Evolutionary conservation across 2,888 invertebrate species (phyloP), one percentile per base, ranked within the genome.

Genomic region (Callyntrura guangdongensis): DNA sequence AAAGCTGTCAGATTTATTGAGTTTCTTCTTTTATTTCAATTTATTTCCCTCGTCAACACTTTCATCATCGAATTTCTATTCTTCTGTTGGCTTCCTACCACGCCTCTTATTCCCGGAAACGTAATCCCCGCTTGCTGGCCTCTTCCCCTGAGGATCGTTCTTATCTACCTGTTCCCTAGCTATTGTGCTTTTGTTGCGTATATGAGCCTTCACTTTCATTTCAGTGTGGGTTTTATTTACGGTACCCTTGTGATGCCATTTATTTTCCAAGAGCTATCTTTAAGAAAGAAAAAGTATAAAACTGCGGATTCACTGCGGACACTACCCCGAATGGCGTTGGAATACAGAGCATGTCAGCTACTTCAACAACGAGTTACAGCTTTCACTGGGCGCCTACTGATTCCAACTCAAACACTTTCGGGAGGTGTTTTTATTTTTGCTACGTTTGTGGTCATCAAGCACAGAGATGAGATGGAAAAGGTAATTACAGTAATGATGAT

Each of bases 241-340:
- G 83, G 64, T 6, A 2, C 17, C 0, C 4, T 84, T 0, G 12
- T 89, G 0, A 67, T 89, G 56, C 89, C 89, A 20, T 84, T 83
- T 17, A 12, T 74, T 17, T 3, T 84, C 0, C 72, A 17, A 20
- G 89, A 89, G 20, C 17, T 89, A 11, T 6, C 22, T 6, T 6
- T 89, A 0, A 49, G 49, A 1, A 17, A 45, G 2, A 64, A 36
- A 27, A 17, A 2, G 0, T 85, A 89, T 27, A 49, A 22, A 27
- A 56, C 85, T 1, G 4, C 3, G 11, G 1, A 6, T 9, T 1
- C 4, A 0, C 12, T 79, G 14, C 1, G 59, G 45, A 56, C 20
- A 11, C 6, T 36, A 5, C 8, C 53, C 14, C 0, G 9, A 14
- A 0, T 74, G 17, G 22, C 36, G 9, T 3, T 45, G 14, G 56